Base-by-base conservation (phyloP, 2,113 vertebrate genomes). In the Oriolus oriolus region DNA sequence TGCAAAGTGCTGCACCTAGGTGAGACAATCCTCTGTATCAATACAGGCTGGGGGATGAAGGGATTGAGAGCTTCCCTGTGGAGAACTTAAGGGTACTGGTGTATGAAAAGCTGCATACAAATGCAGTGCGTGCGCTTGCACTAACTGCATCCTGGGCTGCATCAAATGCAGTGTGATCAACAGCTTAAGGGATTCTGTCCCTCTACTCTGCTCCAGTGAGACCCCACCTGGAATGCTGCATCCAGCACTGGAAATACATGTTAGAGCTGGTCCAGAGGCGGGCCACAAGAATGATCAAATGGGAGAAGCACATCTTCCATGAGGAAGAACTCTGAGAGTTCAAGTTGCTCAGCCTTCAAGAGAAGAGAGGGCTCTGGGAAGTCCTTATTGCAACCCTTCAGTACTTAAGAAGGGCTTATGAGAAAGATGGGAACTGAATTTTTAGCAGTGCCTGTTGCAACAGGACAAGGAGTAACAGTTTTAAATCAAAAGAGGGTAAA, bases 41-140 rank as follows among this genome's bases (percentile, higher is more conserved):
- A 16, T 28, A 61, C 23, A 47, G 84, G 39, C 12, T 70, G 19
- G 7, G 12, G 19, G 24, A 41, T 24, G 20, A 78, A 61, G n/a
- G 41, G 16, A 70, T 61, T 70, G 64, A 63, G 16, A 70, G 28
- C 28, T n/a, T 45, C 47, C 28, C 47, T 45, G 23, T 7, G 28
- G 33, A 69, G 15, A 10, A 45, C 10, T 30, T 61, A 19, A 23
- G 8, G 39, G 20, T 10, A 45, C 11, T 28, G 33, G 19, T 6
- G 5, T 10, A 35, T 53, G 23, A 78, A 69, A 61, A 70, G 23
- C 23, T 53, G 64, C 16, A 21, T 21, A 17, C 3, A 5, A 61
- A 24, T 3, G 7, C 19, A 16, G 28, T 61, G 28, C 1, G 1
- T 9, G 23, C 2, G 0, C 47, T 45, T 16, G 20, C 39, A 39